A percentile compares a stretch with the other conserved stretches of the same genome.
Evolutionary conservation across 2,888 invertebrate species (phyloP).

Genomic region (Pasiphila rectangulata): DNA sequence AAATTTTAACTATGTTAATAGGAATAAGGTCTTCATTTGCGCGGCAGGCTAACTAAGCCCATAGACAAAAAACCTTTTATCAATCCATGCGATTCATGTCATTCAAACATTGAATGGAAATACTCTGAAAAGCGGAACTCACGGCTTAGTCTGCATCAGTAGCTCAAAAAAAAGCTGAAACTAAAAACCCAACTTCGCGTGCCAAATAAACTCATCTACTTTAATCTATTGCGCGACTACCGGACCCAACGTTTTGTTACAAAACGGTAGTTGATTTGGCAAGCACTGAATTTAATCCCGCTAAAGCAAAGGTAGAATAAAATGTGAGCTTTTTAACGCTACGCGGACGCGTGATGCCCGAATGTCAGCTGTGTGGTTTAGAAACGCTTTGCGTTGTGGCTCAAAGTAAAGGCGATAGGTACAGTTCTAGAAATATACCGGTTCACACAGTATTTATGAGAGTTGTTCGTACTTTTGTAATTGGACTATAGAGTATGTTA

Average conservation of each 20-base stretch:
- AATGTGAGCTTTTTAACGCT: slow-evolving; percentile 53
- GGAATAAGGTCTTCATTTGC: too few species aligned
- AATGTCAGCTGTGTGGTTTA: slow-evolving; percentile 62
- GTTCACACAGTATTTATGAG: too few species aligned
- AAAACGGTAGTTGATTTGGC: slow-evolving; percentile 28
- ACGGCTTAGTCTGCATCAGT: slow-evolving; percentile 10
- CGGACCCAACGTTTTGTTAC: slow-evolving; percentile 4
- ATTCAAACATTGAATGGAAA: slow-evolving; percentile 1
- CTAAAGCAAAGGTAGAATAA: slow-evolving; percentile 36
- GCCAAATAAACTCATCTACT: slow-evolving; percentile 29
- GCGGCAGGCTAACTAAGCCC: too few species aligned
- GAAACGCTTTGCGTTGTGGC: slow-evolving; percentile 48
- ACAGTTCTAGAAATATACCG: too few species aligned
- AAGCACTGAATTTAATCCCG: slow-evolving; percentile 36
- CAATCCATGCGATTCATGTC: background rate
- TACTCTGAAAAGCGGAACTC: slow-evolving; percentile 2
- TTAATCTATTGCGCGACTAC: slow-evolving; percentile 13
- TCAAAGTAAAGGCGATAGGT: slow-evolving; percentile 35
- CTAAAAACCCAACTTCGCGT: slow-evolving; percentile 19
- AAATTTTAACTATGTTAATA: too few species aligned
- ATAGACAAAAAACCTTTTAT: background rate
- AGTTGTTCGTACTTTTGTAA: too few species aligned
- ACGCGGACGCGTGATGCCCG: slow-evolving; percentile 57
- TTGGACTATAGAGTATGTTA: too few species aligned
- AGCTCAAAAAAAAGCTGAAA: slow-evolving; percentile 12